A percentile compares a stretch with the other conserved stretches of the same genome.
These are phyloP conservation scores for Mastacembelus armatus DNA, from an alignment of 2,797 vertebrate genomes.

Conservation along the genomic window DNA sequence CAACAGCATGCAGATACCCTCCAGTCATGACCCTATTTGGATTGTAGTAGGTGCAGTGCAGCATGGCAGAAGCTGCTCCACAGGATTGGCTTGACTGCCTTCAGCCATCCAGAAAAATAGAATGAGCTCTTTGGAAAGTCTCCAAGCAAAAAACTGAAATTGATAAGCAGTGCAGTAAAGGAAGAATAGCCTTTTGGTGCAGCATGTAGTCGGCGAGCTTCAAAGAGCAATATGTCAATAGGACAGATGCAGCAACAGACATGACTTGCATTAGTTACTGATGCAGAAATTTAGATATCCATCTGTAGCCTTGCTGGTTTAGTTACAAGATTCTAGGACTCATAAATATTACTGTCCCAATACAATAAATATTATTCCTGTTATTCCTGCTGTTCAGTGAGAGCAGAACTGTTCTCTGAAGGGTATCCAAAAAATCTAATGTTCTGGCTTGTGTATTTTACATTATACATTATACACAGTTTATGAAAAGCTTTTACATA, in stretches of 20 bases:
- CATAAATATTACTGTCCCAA: not conserved
- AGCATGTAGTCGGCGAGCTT: conserved; percentile 61
- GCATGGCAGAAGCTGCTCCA: conserved; percentile 71
- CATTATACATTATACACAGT: conserved; percentile 15
- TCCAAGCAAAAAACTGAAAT: conserved; percentile 65
- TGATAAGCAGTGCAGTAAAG: conserved; percentile 71
- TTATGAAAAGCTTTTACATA: conserved; percentile 39
- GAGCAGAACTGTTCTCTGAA: conserved; percentile 16
- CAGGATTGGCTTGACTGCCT: conserved; percentile 71
- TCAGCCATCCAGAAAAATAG: conserved; percentile 70
- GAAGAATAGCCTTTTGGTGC: conserved; percentile 69
- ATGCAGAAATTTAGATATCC: conserved; percentile 61
- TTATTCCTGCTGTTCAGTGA: conserved; percentile 13
- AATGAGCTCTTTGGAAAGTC: conserved; percentile 73
- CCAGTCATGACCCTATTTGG: conserved; percentile 74
- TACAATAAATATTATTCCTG: not conserved
- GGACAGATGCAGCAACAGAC: conserved; percentile 66
- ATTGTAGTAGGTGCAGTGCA: conserved; percentile 76
- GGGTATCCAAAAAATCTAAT: conserved; percentile 17
- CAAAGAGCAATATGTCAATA: conserved; percentile 68
- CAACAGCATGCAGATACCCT: conserved; percentile 73
- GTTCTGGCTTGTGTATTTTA: conserved; percentile 29
- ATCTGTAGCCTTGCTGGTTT: conserved; percentile 19
- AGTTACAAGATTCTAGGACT: conserved; percentile 18
- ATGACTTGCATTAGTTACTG: conserved; percentile 60